phyloP scores from a whole-genome alignment of 1,140 invertebrate genomes.

The Drosophila novamexicana region DNA sequence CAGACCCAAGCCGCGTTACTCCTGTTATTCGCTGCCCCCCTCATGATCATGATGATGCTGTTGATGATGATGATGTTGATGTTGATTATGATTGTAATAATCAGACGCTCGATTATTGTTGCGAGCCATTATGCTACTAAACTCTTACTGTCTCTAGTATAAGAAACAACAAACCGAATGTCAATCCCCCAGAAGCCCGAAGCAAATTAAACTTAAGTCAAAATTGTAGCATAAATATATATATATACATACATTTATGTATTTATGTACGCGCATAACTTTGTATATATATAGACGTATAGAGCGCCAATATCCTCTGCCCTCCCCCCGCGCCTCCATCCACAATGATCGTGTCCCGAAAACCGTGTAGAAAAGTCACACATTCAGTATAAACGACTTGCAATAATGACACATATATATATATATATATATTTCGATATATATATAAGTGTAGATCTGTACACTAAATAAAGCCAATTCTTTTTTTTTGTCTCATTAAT shows the following conservation, averaged over 20 bases:
- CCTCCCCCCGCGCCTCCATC: neutral
- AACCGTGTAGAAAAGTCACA: neutral
- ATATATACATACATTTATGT: slow-evolving; percentile 2
- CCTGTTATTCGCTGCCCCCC: neutral
- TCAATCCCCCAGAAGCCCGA: neutral
- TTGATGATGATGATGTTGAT: neutral
- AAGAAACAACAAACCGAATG: neutral
- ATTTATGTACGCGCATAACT: neutral
- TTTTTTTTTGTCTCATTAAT: slow-evolving; percentile 18
- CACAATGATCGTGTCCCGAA: neutral
- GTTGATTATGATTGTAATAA: slow-evolving; percentile 1
- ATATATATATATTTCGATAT: slow-evolving; percentile 1
- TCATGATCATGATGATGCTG: neutral
- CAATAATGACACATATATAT: neutral
- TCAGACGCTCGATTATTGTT: neutral
- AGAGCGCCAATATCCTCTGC: neutral
- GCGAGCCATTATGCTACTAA: neutral
- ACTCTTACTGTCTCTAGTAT: neutral
- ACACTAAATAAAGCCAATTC: slow-evolving; percentile 18
- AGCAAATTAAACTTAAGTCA: neutral
- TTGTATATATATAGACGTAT: slow-evolving; percentile 11
- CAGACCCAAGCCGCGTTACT: neutral
- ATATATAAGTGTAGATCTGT: slow-evolving; percentile 3
- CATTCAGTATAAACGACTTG: neutral
- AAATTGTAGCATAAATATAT: slow-evolving; percentile 13